Conservation (phyloP, 2,797 vertebrate species). For the Poecilia wingei region DNA sequence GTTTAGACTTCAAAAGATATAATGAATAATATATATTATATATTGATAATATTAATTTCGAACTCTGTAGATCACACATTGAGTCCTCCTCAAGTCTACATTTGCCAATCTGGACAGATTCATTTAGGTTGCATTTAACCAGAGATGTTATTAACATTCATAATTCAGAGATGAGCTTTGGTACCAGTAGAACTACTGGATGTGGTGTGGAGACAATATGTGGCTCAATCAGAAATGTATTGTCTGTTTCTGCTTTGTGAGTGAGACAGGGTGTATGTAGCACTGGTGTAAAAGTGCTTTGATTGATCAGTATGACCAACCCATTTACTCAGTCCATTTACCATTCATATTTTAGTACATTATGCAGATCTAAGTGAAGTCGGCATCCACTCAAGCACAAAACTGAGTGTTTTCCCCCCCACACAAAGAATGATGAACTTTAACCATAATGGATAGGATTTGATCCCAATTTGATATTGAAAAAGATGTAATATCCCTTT, state of each 20-base stretch:
- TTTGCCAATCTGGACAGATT: neutral
- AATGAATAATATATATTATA: no score
- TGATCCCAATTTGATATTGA: neutral
- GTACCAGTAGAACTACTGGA: no score
- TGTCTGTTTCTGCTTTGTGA: neutral
- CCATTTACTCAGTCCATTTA: neutral
- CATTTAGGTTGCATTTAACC: neutral
- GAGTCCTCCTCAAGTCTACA: neutral
- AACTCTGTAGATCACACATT: neutral
- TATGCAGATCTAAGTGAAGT: no score
- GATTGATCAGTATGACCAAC: neutral
- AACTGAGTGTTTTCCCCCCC: neutral
- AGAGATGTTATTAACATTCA: no score
- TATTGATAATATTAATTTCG: neutral
- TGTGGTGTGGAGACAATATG: neutral
- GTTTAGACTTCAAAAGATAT: neutral
- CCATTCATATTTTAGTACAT: no score
- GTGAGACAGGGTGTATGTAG: neutral
- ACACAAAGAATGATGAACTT: neutral
- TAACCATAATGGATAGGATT: neutral
- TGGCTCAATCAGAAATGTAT: neutral
- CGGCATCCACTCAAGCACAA: neutral
- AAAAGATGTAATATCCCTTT: neutral
- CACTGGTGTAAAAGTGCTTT: neutral
- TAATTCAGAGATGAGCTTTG: no score